Conservation (phyloP, 2,113 vertebrate species). For the Melanocharis versteri region DNA sequence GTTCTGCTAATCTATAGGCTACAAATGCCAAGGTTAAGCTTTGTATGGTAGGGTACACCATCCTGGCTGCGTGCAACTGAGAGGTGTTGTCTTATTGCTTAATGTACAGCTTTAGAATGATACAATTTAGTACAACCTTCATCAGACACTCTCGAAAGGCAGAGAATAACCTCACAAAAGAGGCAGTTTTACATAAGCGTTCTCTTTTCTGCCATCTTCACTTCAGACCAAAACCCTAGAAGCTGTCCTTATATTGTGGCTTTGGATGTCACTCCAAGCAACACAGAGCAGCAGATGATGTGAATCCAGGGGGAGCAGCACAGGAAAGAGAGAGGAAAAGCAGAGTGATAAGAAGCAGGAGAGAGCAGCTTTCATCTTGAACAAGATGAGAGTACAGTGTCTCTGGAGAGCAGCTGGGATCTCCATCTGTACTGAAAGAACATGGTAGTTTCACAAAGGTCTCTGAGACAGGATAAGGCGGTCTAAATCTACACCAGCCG, state of each 20-base stretch:
- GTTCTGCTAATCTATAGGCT: not conserved
- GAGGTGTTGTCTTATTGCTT: not conserved
- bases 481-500: not conserved
- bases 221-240: not conserved
- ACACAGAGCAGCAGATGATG: not conserved
- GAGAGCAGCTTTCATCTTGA: not conserved
- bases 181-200: not conserved
- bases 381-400: not conserved
- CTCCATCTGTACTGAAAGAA: not conserved
- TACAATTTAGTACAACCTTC: not conserved
- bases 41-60: not conserved
- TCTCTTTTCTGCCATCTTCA: not conserved
- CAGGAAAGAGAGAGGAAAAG: not conserved
- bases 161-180: not conserved
- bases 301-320: not conserved
- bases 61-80: not conserved
- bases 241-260: not conserved
- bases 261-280: not conserved
- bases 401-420: not conserved
- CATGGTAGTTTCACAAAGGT: not conserved
- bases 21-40: not conserved
- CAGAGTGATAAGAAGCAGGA: not conserved
- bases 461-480: not conserved
- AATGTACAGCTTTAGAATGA: not conserved
- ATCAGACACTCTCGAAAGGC: not conserved